Evolutionary conservation across 2,113 vertebrate genomes (phyloP), one percentile per base, ranked within the genome.

Genomic region (Calidris pugnax): DNA sequence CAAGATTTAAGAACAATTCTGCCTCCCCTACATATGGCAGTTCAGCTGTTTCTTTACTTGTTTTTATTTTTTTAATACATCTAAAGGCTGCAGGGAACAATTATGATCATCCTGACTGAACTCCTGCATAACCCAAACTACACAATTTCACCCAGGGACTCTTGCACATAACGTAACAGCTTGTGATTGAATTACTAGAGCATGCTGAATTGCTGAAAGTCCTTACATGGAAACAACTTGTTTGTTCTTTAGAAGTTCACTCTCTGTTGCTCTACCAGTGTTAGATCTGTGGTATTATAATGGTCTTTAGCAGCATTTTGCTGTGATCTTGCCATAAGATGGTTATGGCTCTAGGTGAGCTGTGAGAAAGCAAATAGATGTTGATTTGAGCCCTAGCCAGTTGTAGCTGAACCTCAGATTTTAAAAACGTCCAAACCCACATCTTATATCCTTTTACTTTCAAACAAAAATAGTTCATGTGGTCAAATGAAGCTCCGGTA

Each of bases 111-210:
- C 87, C 74, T 97, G 80, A 14, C 60, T 97, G 95, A 95, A 68
- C 80, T 97, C 77, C 87, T 91, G 80, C 93, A 60, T 92, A 96
- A 94, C 60, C 89, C 69, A 78, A 84, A 78, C 87, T 39, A 81
- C 89, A 78, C 55, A 85, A 87, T 92, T 92, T 95, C 87, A 97
- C 89, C 60, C 87, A 91, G 87, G 84, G 91, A 95, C 83, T 95
- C 80, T 68, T 85, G 56, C 89, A 93, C 39, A 72, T 51, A 95
- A 77, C 1, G 10, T 77, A 95, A 88, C 89, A 94, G 85, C 73
- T 96, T 95, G 95, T 85, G 87, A 80, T 80, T 67, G 79, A 97
- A 84, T 94, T 95, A 93, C 59, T 95, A 90, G 95, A 95, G 93
- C 93, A 90, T 96, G 71, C 20, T 92, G 88, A 96, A 97, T 88